Evolutionary conservation across 2,113 vertebrate genomes (phyloP).

Genomic region (Eptatretus burgeri): DNA sequence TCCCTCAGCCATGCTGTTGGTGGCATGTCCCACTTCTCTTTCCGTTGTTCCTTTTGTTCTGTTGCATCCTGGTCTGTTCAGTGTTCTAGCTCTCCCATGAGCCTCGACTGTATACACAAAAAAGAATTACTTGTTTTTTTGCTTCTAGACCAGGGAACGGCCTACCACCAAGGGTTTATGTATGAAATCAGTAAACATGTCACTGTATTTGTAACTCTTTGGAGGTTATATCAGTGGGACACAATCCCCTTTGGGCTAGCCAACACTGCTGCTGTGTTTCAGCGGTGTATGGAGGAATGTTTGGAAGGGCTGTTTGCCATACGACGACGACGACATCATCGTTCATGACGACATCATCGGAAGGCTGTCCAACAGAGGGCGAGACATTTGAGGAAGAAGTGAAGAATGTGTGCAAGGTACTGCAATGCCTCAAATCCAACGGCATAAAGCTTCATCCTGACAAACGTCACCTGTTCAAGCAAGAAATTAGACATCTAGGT

Average conservation of each 20-base stretch:
- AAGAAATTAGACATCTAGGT: conserved; percentile 6
- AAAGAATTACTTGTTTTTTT: no score
- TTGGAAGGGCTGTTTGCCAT: conserved; percentile 6
- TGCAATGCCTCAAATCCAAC: conserved; percentile 1
- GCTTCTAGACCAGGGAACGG: conserved; percentile 8
- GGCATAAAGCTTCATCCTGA: conserved; percentile 8
- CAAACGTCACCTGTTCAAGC: conserved; percentile 8
- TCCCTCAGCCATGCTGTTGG: no score
- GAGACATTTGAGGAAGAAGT: conserved; percentile 10
- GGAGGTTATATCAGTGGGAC: conserved; percentile 11
- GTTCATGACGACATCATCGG: conserved; percentile 8
- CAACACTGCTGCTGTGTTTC: conserved; percentile 9
- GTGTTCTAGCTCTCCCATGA: no score
- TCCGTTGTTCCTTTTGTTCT: no score
- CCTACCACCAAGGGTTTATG: conserved; percentile 8
- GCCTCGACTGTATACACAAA: no score
- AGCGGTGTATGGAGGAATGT: conserved; percentile 11
- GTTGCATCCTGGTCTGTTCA: no score
- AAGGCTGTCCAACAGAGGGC: no score
- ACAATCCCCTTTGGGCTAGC: conserved; percentile 11
- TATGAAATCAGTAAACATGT: conserved; percentile 7
- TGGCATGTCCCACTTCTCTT: no score
- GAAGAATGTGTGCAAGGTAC: background rate
- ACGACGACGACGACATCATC: conserved; percentile 9
- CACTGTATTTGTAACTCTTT: background rate